phyloP scores from a whole-genome alignment of 2,113 vertebrate genomes.

The Chionis minor region DNA sequence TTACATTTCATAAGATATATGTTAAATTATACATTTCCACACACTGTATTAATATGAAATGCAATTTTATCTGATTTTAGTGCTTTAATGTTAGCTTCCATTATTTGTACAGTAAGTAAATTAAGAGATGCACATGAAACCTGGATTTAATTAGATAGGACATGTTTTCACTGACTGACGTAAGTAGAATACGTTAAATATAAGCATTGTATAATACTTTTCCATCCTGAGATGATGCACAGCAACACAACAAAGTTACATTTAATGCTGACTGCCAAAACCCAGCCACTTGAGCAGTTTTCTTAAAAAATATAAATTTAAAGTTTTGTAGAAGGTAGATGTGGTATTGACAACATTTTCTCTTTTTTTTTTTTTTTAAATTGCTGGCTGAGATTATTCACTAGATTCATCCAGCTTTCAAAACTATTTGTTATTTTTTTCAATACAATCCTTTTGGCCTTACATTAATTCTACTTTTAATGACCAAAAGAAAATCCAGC shows the following conservation, averaged over 20 bases:
- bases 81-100: background rate
- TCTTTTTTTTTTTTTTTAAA: background rate
- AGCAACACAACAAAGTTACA: background rate
- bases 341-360: background rate
- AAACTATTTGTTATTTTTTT: background rate
- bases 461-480: background rate
- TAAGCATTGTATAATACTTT: background rate
- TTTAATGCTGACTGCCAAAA: background rate
- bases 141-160: conserved; percentile 25
- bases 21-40: background rate
- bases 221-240: background rate
- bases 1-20: background rate
- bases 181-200: background rate
- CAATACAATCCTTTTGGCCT: background rate
- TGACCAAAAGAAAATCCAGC: background rate
- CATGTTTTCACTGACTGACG: background rate
- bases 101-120: conserved; percentile 8
- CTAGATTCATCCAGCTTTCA: background rate
- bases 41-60: background rate
- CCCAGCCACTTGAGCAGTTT: background rate
- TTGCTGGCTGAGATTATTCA: background rate
- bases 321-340: background rate
- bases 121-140: background rate
- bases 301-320: background rate
- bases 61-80: conserved; percentile 23